These are phyloP conservation scores for Xylocampa areola DNA, from an alignment of 2,888 invertebrate species.

Conservation along the genomic window DNA sequence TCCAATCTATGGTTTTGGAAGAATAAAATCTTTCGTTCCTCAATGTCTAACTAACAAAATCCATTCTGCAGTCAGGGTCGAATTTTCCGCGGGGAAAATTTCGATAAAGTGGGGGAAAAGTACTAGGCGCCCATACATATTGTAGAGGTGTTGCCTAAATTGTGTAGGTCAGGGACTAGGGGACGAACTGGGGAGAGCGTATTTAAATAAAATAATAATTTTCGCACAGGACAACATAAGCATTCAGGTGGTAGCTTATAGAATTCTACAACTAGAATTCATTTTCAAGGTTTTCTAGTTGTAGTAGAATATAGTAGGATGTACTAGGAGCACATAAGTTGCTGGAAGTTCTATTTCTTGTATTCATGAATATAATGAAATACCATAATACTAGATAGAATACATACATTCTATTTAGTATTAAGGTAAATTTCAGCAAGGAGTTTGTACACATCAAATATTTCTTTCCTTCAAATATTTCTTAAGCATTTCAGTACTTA, in stretches of 20 bases:
- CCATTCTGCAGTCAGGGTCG: background rate
- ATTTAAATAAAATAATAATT: conserved; percentile 84
- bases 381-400: too few species aligned
- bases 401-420: too few species aligned
- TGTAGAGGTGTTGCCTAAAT: conserved; percentile 49
- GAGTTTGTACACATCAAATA: too few species aligned
- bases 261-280: conserved; percentile 62
- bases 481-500: too few species aligned
- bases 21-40: too few species aligned
- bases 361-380: background rate
- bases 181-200: conserved; percentile 52
- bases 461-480: too few species aligned
- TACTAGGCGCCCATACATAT: conserved; percentile 71
- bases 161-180: conserved; percentile 46
- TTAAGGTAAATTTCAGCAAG: too few species aligned
- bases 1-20: too few species aligned
- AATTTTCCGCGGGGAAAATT: conserved; percentile 73
- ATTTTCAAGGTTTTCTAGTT: conserved; percentile 64
- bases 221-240: conserved; percentile 70
- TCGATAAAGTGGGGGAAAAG: conserved; percentile 83
- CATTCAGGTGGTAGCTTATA: conserved; percentile 55
- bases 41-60: too few species aligned
- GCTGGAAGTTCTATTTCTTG: conserved; percentile 41
- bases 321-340: conserved; percentile 65
- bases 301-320: conserved; percentile 75